Evolutionary conservation across 2,888 invertebrate genomes (phyloP), one percentile per base, ranked within the genome.

Genomic region (Lasius platythorax): DNA sequence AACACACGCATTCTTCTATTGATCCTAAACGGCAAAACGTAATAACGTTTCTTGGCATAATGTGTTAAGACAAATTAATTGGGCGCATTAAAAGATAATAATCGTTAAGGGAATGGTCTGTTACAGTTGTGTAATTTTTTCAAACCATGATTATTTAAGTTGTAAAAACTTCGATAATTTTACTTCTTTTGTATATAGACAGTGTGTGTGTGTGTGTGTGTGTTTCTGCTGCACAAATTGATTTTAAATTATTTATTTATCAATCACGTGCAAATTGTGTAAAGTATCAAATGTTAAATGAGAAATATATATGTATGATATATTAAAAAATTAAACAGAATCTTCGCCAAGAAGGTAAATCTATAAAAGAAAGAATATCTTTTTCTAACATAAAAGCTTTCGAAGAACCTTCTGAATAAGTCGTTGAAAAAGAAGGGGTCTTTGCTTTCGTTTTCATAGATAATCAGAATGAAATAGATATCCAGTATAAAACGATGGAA

Each of bases 231-330:
- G 58, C n/a, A 50, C 15, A 56, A 56, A 28, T 40, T 6, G 12
- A 28, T 58, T 73, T 73, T 28, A 40, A 40, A 73, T 73, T 58
- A 73, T 58, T 58, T 58, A 58, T 58, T 73, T 73, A 73, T 40
- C 58, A 18, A 72, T 72, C 56, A 72, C 9, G 53, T 72, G 70
- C 53, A 72, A 37, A 72, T 72, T 72, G 56, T 15, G n/a, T 53
- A 56, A 37, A 56, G 56, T 56, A 9, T 56, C 50, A 72, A 37
- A 23, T 37, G 8, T 28, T 73, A 58, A 61, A 33, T 30, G 28
- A 30, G 18, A 74, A 58, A 58, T 72, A 40, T 58, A 30, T 40
- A 6, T 12, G 11, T 40, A 12, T 50, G 6, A 1, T 50, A 6
- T 2, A 50, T 4, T 46, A 8, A 4, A 61, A 61, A 30, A 74